Base-by-base conservation (phyloP, 2,113 vertebrate genomes). In the Hucho hucho region DNA sequence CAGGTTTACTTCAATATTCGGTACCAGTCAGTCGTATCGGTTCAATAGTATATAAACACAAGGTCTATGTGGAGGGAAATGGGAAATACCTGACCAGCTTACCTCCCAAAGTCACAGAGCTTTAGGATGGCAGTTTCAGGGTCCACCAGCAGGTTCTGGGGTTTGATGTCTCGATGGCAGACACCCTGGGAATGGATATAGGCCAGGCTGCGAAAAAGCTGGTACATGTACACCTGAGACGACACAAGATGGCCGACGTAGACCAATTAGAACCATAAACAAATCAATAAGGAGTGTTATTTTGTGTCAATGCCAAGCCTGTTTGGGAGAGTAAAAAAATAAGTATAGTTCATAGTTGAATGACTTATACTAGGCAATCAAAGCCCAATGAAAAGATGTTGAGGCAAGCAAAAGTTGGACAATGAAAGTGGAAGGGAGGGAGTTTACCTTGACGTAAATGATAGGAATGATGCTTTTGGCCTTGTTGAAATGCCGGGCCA, bases 121-220 rank as follows among this genome's bases (percentile, higher is more conserved):
- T 97, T 97, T 80, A 97, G 95, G 74, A 97, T 95, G 59, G 96
- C 96, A 0, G 96, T 96, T 85, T 97, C 96, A 0, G 96, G 96
- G 86, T 97, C 96, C 89, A 97, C 96, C 90, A 97, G 89, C 70
- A 97, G 92, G 83, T 97, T 97, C 90, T 97, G 96, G 78, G 96
- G 96, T 86, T 97, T 97, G 88, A 97, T 97, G 89, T 97, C 96
- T 66, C 96, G 92, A 90, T 97, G 96, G 89, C 96, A 97, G 82
- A 97, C 95, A 0, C 96, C 96, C 91, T 97, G 96, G 92, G 96
- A 97, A 94, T 97, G 96, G 89, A 97, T 97, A 92, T 97, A 97
- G 82, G 96, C 96, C 90, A 97, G 85, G 87, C 96, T 97, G 88
- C 96, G 95, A 91, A 97, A 97, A 78, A 97, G 94, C 94, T 97